A percentile compares a stretch with the other conserved stretches of the same genome.
Evolutionary conservation across 2,888 invertebrate species (phyloP).

Genomic region (Chrysolina americana): DNA sequence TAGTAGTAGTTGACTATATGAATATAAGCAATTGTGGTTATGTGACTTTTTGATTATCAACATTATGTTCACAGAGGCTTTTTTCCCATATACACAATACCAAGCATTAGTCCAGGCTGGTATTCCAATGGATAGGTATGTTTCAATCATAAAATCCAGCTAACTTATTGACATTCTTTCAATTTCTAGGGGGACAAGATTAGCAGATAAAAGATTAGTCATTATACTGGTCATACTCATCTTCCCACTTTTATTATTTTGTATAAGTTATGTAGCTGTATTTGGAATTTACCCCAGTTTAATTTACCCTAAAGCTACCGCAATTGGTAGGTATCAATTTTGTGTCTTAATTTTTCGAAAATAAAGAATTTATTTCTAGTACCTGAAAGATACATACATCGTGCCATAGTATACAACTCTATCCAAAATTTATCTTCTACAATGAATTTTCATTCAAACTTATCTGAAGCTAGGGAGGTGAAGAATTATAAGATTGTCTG

Average conservation of each 20-base stretch:
- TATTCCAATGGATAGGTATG: slow-evolving; percentile 33
- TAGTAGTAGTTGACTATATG: too few species aligned
- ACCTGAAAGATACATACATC: slow-evolving; percentile 54
- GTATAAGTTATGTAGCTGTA: slow-evolving; percentile 54
- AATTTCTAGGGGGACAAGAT: slow-evolving; percentile 45
- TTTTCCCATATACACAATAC: slow-evolving; percentile 39
- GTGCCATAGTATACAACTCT: slow-evolving; percentile 61
- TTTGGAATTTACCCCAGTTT: slow-evolving; percentile 56
- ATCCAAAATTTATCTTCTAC: slow-evolving; percentile 47
- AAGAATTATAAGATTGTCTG: slow-evolving; percentile 72
- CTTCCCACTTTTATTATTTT: slow-evolving; percentile 57
- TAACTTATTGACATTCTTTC: not conserved
- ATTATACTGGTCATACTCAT: slow-evolving; percentile 53
- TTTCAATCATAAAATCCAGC: not conserved
- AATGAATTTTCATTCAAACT: slow-evolving; percentile 46
- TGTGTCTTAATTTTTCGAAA: not conserved
- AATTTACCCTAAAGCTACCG: slow-evolving; percentile 52
- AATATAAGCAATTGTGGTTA: too few species aligned
- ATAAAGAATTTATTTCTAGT: slow-evolving; percentile 46
- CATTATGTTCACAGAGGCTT: slow-evolving; percentile 36
- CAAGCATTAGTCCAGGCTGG: slow-evolving; percentile 27
- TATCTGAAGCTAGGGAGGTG: slow-evolving; percentile 32
- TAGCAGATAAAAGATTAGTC: slow-evolving; percentile 53
- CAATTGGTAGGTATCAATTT: slow-evolving; percentile 47
- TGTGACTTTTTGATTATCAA: too few species aligned